Evolutionary conservation across 2,113 vertebrate genomes (phyloP), one percentile per base, ranked within the genome.

Genomic region (Bostrychus sinensis): DNA sequence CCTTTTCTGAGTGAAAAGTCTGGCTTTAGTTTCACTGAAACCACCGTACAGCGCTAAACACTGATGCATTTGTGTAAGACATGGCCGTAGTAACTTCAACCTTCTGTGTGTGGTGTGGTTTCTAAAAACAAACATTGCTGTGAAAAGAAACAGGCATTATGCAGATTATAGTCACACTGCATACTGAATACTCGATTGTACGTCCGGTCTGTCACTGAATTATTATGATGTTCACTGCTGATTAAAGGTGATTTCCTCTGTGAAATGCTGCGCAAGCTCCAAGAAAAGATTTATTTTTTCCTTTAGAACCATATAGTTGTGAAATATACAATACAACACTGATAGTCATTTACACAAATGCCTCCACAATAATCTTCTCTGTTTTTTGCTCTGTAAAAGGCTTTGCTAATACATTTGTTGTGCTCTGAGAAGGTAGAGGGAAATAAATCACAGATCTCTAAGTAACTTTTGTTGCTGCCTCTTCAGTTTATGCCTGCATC

Each of bases 1-100:
- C n/a, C 16, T 62, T 73, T 77, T 26, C 17, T 57, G 51, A 51
- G 2, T 34, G 36, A 72, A 26, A 64, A 53, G 23, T 48, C 16
- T 26, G 11, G n/a, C 25, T 43, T 55, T 62, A 59, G 54, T 48
- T 70, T 58, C 30, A 69, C 14, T 14, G 36, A 26, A 41, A 17
- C 6, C 16, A 25, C 30, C 66, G 43, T 34, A 17, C 8, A 22
- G 60, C 13, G 5, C 45, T 23, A 37, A 54, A 20, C 41, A 28
- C 12, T 5, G 0, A 9, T 61, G 22, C 17, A 11, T 17, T 37
- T 39, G 48, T 43, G 11, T 36, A n/a, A 50, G 48, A 26, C 20
- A 63, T 62, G 9, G 28, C n/a, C 22, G 23, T 5, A 17, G 14
- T 37, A 23, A 17, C 11, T 69, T 53, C 14, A 50, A 14, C 23